These are phyloP conservation scores for Lanius ludovicianus DNA, from an alignment of 2,113 vertebrate genomes.

Conservation along the genomic window DNA sequence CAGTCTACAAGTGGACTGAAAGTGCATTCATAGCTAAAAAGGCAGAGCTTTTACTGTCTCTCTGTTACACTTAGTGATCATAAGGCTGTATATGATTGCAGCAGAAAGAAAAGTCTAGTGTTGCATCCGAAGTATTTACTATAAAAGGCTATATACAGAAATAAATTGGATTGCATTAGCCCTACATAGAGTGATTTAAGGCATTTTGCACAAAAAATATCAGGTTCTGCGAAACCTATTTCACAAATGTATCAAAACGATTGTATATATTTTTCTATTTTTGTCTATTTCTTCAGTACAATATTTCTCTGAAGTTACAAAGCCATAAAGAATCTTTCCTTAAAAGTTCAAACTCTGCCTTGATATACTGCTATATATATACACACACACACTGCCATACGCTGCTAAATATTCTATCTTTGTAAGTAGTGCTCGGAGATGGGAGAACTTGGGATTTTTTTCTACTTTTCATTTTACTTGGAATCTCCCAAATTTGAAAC, in stretches of 20 bases:
- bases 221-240: not conserved
- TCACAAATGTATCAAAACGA: not conserved
- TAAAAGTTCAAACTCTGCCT: conserved; percentile 17
- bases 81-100: conserved; percentile 20
- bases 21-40: conserved; percentile 9
- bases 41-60: not conserved
- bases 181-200: conserved; percentile 51
- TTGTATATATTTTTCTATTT: not conserved
- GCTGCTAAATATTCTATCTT: not conserved
- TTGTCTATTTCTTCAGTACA: not conserved
- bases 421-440: not conserved
- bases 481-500: not conserved
- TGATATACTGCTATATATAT: not conserved
- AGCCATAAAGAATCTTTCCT: not conserved
- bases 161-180: conserved; percentile 24
- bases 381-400: not conserved
- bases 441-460: not conserved
- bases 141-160: conserved; percentile 48
- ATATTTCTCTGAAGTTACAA: conserved; percentile 15
- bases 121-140: conserved; percentile 36
- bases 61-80: not conserved
- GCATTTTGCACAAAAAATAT: conserved; percentile 48
- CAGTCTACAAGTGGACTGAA: not conserved
- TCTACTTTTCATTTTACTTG: not conserved
- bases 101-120: not conserved